Conservation (phyloP, 2,888 invertebrate species). For the Drosophila vallismaia region DNA sequence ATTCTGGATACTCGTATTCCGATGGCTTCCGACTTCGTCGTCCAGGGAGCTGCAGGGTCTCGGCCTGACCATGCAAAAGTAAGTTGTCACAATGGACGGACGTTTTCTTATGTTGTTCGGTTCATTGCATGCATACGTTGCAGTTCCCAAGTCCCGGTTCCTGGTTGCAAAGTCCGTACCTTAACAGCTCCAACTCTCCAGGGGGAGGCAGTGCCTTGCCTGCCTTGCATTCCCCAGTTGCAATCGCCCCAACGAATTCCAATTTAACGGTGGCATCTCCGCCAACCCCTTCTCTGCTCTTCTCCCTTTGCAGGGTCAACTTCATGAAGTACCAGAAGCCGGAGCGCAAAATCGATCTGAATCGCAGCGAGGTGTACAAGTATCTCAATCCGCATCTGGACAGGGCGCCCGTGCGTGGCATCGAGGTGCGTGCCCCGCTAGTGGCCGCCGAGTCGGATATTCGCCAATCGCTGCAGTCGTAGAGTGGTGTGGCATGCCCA, state of each 20-base stretch:
- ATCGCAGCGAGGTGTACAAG: conserved; percentile 92
- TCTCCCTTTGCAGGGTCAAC: conserved; percentile 88
- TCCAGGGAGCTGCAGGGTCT: conserved; percentile 67
- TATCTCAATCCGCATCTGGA: conserved; percentile 90
- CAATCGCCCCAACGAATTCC: conserved; percentile 18
- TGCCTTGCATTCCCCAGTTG: conserved; percentile 20
- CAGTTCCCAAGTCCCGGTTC: conserved; percentile 10
- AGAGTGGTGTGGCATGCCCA: conserved; percentile 35
- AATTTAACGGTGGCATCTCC: conserved; percentile 39
- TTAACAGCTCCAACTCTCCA: conserved; percentile 5
- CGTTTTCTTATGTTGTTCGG: conserved; percentile 47
- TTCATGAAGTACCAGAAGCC: conserved; percentile 95
- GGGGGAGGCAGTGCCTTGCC: neutral
- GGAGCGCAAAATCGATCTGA: conserved; percentile 89
- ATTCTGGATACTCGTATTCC: conserved; percentile 9
- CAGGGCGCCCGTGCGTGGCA: conserved; percentile 87
- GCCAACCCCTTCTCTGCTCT: conserved; percentile 17
- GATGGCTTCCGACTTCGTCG: conserved; percentile 6
- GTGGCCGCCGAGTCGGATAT: conserved; percentile 88
- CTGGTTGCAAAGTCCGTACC: neutral
- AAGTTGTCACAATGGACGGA: conserved; percentile 60
- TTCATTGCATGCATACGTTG: conserved; percentile 57
- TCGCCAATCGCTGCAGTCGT: conserved; percentile 77
- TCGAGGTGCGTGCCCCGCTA: conserved; percentile 87
- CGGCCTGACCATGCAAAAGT: conserved; percentile 65